Evolutionary conservation across 1,140 invertebrate species (phyloP), one percentile per base, ranked within the genome.

Genomic region (Zaprionus gabonicus): DNA sequence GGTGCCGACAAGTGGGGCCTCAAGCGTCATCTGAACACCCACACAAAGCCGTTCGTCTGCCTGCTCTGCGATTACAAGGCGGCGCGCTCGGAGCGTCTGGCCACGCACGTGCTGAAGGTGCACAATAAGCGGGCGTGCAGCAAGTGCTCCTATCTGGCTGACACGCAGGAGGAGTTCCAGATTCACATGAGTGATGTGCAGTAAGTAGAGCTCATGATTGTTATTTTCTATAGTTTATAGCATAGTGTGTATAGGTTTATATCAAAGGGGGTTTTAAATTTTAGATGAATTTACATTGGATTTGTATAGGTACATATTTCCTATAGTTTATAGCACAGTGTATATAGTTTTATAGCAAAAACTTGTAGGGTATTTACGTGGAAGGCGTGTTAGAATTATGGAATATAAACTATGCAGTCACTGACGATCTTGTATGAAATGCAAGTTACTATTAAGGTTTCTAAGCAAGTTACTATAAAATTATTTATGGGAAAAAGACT

Each of bases 1-100:
- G 97, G 97, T 0, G 97, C 97, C n/a, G 97, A 98, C 93, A 98
- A 98, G 88, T 98, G 97, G 97, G 98, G 97, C 80, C 93, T 98
- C 59, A 98, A 98, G 93, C 94, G 97, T 9, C 97, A 98, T 92
- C 94, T 98, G 59, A 98, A 98, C 93, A 98, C 97, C 17, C 97
- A 98, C 93, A 95, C 98, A 81, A 98, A 98, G 93, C 97, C 97
- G 17, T 98, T 97, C 91, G 95, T 96, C 12, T 98, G 97, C 93
- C 95, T 95, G 55, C 94, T 98, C 13, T 98, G 97, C 93, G 97
- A 98, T 84, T 98, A 98, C 93, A 98, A 98, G 94, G 97, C 97
- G 51, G 97, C 97, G 13, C 94, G 97, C 49, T 96, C 97, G 23
- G 97, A 98, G 92, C 94, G 97, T 59, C 94, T 98, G 9, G 95